phyloP scores from a whole-genome alignment of 2,888 invertebrate species.

The Laspeyria flexula region DNA sequence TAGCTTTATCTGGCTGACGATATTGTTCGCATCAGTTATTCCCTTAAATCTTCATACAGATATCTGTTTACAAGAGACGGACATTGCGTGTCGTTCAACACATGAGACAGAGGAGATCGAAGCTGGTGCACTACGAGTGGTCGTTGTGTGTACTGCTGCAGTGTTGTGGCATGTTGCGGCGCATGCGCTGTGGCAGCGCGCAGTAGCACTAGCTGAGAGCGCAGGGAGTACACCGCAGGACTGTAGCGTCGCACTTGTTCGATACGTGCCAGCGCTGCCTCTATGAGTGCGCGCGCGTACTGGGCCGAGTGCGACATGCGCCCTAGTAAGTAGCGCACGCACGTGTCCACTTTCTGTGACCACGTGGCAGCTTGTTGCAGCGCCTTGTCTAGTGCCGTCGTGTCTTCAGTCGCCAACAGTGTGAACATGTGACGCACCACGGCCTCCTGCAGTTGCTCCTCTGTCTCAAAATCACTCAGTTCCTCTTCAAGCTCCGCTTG shows the following conservation, averaged over 20 bases:
- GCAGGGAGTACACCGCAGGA: slow-evolving; percentile 30
- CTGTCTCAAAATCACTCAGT: slow-evolving; percentile 9
- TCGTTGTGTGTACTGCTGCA: slow-evolving; percentile 48
- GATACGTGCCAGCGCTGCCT: slow-evolving; percentile 51
- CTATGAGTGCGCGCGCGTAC: slow-evolving; percentile 53
- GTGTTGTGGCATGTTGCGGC: neutral
- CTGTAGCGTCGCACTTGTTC: slow-evolving; percentile 37
- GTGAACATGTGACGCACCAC: slow-evolving; percentile 20
- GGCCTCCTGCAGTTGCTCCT: slow-evolving; percentile 21
- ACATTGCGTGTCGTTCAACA: slow-evolving; percentile 1
- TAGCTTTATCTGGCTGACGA: too few relatives aligned
- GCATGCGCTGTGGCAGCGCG: slow-evolving; percentile 21
- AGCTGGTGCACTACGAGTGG: slow-evolving; percentile 47
- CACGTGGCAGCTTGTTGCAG: slow-evolving; percentile 13
- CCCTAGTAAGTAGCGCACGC: slow-evolving; percentile 46
- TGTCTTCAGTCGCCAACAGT: slow-evolving; percentile 8
- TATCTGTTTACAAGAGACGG: slow-evolving; percentile 1
- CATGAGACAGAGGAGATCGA: slow-evolving; percentile 37
- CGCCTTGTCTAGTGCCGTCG: slow-evolving; percentile 3
- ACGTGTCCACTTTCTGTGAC: slow-evolving; percentile 28
- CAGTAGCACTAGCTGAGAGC: slow-evolving; percentile 53
- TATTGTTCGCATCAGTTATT: too few relatives aligned
- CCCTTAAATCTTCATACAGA: neutral
- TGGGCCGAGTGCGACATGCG: slow-evolving; percentile 54
- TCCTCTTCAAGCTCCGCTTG: slow-evolving; percentile 4